Base-by-base conservation (phyloP, 2,888 invertebrate species). In the Mesopsocus fuscifrons region DNA sequence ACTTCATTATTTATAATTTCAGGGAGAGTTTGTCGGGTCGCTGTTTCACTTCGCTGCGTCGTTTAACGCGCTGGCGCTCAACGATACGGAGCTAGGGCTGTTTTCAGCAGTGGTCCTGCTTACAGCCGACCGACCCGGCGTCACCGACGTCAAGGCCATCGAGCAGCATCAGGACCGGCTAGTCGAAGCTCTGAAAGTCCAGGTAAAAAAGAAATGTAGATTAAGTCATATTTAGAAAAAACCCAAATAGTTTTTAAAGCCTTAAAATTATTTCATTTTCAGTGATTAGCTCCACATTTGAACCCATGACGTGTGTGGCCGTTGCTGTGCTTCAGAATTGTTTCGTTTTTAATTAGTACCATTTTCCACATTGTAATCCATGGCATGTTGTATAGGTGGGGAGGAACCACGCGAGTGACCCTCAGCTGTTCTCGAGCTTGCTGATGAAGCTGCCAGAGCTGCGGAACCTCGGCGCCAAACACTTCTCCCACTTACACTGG, bases 61-160 rank as follows among this genome's bases (percentile, higher is more conserved):
- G 49, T 57, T 53, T 54, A 77, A 77, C 51, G 69, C 71, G 46
- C 67, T 89, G 54, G 72, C 77, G 47, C 64, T 92, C 56, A 78
- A 78, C 53, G 94, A 95, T 56, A 79, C 88, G 23, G 95, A 95
- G 65, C 67, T 91, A 53, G 92, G 87, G 2, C 66, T 94, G 45
- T 85, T 82, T 63, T 81, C 85, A 6, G 89, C 82, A 21, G 75
- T 84, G 42, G 80, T 92, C 44, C 68, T 95, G 50, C 67, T 91
- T 47, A 77, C 79, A 49, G 72, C 82, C 47, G 82, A 84, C 53
- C 74, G 94, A 44, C 67, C 72, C 2, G 85, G 82, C 2, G 71
- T 94, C 46, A 77, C 75, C 45, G 87, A 88, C 57, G 68, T 74
- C 41, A 82, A 82, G 62, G 68, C 74, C 44, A 78, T 87, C 50